These are phyloP conservation scores for Sinosuthora webbiana DNA, from an alignment of 2,113 vertebrate species.

Conservation along the genomic window DNA sequence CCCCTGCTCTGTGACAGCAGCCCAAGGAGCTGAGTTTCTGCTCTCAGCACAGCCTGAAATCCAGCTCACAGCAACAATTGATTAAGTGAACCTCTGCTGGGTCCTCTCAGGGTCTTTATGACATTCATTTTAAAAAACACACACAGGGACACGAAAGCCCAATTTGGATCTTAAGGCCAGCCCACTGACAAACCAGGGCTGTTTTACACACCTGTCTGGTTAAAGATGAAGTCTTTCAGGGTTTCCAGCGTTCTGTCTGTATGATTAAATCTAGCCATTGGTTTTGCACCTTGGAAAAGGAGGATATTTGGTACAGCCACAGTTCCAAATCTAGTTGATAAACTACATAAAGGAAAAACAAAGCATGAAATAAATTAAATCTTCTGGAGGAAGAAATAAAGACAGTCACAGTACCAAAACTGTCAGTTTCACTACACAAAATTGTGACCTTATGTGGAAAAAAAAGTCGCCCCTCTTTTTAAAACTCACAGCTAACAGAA, in stretches of 20 bases:
- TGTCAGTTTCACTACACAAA: background rate
- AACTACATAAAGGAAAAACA: constrained; percentile 72
- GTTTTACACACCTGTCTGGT: constrained; percentile 88
- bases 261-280: constrained; percentile 98
- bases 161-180: background rate
- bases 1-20: background rate
- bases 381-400: background rate
- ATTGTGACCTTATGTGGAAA: background rate
- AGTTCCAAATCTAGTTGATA: constrained; percentile 95
- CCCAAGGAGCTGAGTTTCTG: background rate
- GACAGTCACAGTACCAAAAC: background rate
- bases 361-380: background rate
- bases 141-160: background rate
- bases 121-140: background rate
- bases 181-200: background rate
- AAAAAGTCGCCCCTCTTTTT: background rate
- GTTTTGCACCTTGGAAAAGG: constrained; percentile 96
- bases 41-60: background rate
- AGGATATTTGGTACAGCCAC: constrained; percentile 98
- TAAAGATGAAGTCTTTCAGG: constrained; percentile 89
- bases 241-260: constrained; percentile 90
- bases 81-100: background rate
- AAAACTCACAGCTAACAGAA: background rate
- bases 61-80: background rate
- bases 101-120: background rate